phyloP scores from a whole-genome alignment of 2,888 invertebrate species.

The Eurytoma californica region DNA sequence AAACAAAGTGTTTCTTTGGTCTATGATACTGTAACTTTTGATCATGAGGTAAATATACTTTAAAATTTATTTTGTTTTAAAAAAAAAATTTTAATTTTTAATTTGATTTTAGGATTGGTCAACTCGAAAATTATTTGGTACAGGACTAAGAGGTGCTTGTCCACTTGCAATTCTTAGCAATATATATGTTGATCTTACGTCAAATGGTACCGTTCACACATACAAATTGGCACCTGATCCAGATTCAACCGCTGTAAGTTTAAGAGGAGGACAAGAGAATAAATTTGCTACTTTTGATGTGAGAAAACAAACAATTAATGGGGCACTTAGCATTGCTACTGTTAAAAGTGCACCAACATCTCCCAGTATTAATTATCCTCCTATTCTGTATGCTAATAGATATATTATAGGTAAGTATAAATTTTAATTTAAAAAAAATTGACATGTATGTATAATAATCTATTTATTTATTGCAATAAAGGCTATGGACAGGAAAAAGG shows the following conservation, averaged over 20 bases:
- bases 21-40: constrained; percentile 82
- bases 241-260: constrained; percentile 78
- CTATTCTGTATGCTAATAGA: constrained; percentile 85
- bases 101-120: constrained; percentile 84
- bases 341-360: constrained; percentile 76
- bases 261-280: constrained; percentile 82
- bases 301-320: constrained; percentile 71
- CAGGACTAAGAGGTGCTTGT: constrained; percentile 88
- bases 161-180: constrained; percentile 86
- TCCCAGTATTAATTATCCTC: constrained; percentile 79
- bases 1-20: constrained; percentile 91
- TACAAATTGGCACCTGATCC: constrained; percentile 82
- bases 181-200: constrained; percentile 87
- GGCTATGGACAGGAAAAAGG: constrained; percentile 95
- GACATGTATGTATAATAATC: neutral
- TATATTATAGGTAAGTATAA: constrained; percentile 79
- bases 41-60: constrained; percentile 63
- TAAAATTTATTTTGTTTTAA: neutral
- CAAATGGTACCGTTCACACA: constrained; percentile 78
- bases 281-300: constrained; percentile 85
- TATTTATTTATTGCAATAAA: constrained; percentile 62
- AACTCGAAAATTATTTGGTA: constrained; percentile 89
- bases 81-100: neutral
- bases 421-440: constrained; percentile 1
- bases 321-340: constrained; percentile 84